Base-by-base conservation (phyloP, 1,140 invertebrate genomes). In the Nasonia giraulti region DNA sequence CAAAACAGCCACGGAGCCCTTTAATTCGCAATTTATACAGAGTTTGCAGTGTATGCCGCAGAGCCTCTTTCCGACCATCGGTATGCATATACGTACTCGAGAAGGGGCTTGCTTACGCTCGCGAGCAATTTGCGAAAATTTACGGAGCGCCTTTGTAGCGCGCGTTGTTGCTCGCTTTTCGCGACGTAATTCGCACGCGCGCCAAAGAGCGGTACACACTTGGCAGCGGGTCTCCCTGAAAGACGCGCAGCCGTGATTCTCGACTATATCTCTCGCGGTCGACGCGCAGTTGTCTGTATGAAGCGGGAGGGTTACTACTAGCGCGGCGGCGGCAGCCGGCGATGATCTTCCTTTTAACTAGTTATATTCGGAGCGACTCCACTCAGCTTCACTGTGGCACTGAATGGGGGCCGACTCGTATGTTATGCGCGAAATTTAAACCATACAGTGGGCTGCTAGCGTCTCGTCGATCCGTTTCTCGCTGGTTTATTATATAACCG, bases 91-190 rank as follows among this genome's bases (percentile, higher is more conserved):
- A 50, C 14, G 12, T 50, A 50, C 44, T 1, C 10, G 8, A 62
- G 55, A 4, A 62, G 20, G 55, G 6, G 8, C 69, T 73, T 37
- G 33, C 33, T 14, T 23, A 71, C 6, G 20, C 82, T 69, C 50
- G 50, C 40, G 82, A 76, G 80, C 80, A 82, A 82, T 82, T 82
- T 82, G 81, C 33, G 80, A 74, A 82, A 82, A 82, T 82, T 82
- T 82, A 82, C 81, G 81, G 31, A 74, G 44, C 69, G 27, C 40
- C 73, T 82, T 50, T 82, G 69, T 55, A 71, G 69, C 44, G 1
- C 68, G 4, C 27, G 75, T 12, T 12, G 75, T 31, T 76, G 40
- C 68, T 11, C 27, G 75, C n/a, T 5, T 40, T 31, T 77, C 20
- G 11, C 0, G 44, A 23, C 37, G 37, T 47, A 77, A 77, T 77